Conservation (phyloP, 2,888 invertebrate genomes). For the Noctua pronuba region DNA sequence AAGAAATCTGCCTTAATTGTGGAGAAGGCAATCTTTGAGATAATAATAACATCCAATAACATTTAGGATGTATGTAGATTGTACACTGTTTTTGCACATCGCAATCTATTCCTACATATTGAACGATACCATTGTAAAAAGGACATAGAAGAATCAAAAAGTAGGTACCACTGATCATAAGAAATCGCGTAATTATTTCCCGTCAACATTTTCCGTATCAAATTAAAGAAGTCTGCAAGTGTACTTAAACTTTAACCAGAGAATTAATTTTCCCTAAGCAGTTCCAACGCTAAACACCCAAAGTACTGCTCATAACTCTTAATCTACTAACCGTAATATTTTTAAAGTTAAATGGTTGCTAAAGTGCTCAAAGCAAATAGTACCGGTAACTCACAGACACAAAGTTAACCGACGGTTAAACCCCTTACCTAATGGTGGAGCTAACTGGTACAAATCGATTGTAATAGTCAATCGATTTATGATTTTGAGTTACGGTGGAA, state of each 20-base stretch:
- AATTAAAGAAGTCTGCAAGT: too few relatives aligned
- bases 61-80: background rate
- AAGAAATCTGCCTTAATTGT: background rate
- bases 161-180: background rate
- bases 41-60: background rate
- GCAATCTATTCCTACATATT: background rate
- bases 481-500: conserved; percentile 19
- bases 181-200: too few relatives aligned
- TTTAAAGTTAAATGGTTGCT: conserved; percentile 47
- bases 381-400: conserved; percentile 42
- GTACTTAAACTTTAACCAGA: background rate
- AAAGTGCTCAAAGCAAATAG: conserved; percentile 52
- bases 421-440: conserved; percentile 53
- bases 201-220: background rate
- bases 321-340: conserved; percentile 43
- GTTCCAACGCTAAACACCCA: background rate
- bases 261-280: conserved; percentile 24
- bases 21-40: background rate
- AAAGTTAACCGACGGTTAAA: conserved; percentile 50
- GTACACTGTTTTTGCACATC: too few relatives aligned
- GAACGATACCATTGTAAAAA: background rate
- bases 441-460: conserved; percentile 54
- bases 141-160: background rate
- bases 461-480: conserved; percentile 55
- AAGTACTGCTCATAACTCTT: conserved; percentile 31